phyloP scores from a whole-genome alignment of 2,797 vertebrate species.

The Anableps anableps region DNA sequence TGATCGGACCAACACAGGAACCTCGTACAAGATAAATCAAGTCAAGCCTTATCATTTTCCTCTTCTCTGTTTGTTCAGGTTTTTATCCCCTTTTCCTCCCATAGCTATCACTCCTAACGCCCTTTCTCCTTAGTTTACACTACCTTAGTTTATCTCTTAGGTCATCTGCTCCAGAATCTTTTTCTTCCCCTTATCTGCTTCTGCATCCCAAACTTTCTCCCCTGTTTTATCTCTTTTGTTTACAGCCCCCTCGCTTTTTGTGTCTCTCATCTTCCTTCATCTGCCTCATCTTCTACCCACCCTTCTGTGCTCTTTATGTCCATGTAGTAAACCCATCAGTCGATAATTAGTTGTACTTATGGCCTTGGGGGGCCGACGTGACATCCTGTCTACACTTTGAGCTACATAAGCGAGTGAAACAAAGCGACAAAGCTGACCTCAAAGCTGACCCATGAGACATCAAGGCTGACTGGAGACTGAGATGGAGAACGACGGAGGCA shows the following conservation, averaged over 20 bases:
- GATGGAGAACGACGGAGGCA: slow-evolving; percentile 31
- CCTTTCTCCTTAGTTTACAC: slow-evolving; percentile 50
- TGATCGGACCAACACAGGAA: slow-evolving; percentile 31
- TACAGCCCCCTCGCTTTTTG: slow-evolving; percentile 19
- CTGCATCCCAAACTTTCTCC: slow-evolving; percentile 17
- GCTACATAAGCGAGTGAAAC: slow-evolving; percentile 46
- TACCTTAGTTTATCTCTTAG: slow-evolving; percentile 19
- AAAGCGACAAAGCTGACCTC: slow-evolving; percentile 56
- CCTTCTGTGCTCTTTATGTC: slow-evolving; percentile 1
- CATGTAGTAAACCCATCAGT: slow-evolving; percentile 33
- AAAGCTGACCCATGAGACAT: slow-evolving; percentile 32
- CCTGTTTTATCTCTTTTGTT: slow-evolving; percentile 8
- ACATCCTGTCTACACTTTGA: slow-evolving; percentile 32
- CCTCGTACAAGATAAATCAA: slow-evolving; percentile 44
- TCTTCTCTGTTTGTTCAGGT: slow-evolving; percentile 8
- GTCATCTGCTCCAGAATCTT: slow-evolving; percentile 28
- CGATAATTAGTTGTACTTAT: slow-evolving; percentile 65
- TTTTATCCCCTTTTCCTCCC: slow-evolving; percentile 47
- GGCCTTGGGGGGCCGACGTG: slow-evolving; percentile 30
- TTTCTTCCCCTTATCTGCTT: slow-evolving; percentile 24
- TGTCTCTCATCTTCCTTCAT: slow-evolving; percentile 30
- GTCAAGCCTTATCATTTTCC: slow-evolving; percentile 32
- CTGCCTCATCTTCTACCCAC: neutral
- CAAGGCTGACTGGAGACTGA: slow-evolving; percentile 44
- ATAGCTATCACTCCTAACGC: slow-evolving; percentile 20